Percentiles rank a stretch among this genome's conserved stretches.
phyloP scores from a whole-genome alignment of 1,140 invertebrate genomes.

The Drosophila eugracilis region DNA sequence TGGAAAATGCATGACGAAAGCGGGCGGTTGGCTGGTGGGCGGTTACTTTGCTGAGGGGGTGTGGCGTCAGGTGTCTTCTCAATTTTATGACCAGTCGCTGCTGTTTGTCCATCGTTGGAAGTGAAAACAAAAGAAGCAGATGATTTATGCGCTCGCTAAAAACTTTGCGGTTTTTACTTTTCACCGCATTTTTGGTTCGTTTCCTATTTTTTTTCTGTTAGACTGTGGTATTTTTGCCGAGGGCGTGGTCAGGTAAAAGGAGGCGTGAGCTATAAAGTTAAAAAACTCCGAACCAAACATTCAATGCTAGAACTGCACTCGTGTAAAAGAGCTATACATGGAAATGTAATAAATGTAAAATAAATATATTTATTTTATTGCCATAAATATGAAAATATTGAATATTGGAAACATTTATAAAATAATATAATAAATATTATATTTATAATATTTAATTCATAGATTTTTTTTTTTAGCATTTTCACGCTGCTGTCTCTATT shows the following conservation, averaged over 20 bases:
- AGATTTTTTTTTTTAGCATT: not conserved
- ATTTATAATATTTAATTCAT: not conserved
- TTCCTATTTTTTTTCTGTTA: not conserved
- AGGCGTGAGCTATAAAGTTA: slow-evolving; percentile 1
- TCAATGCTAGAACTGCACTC: not conserved
- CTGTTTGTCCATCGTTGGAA: slow-evolving; percentile 40
- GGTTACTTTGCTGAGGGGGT: slow-evolving; percentile 2
- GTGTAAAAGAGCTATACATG: no score
- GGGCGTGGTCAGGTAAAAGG: slow-evolving; percentile 33
- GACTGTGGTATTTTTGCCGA: slow-evolving; percentile 1
- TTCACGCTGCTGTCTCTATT: not conserved
- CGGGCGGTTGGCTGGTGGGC: no score
- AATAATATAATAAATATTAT: no score
- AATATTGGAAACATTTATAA: no score
- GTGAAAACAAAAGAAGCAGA: slow-evolving; percentile 44
- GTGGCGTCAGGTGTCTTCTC: slow-evolving; percentile 28
- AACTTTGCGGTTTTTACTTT: slow-evolving; percentile 37
- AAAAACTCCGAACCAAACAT: not conserved
- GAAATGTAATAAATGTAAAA: no score
- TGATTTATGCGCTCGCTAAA: slow-evolving; percentile 48
- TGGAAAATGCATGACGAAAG: no score
- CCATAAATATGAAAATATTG: no score
- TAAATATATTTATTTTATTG: no score
- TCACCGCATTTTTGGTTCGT: not conserved
- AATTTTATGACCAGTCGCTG: slow-evolving; percentile 47